Conservation (phyloP, 2,797 vertebrate genomes). For the Scleropages formosus region DNA sequence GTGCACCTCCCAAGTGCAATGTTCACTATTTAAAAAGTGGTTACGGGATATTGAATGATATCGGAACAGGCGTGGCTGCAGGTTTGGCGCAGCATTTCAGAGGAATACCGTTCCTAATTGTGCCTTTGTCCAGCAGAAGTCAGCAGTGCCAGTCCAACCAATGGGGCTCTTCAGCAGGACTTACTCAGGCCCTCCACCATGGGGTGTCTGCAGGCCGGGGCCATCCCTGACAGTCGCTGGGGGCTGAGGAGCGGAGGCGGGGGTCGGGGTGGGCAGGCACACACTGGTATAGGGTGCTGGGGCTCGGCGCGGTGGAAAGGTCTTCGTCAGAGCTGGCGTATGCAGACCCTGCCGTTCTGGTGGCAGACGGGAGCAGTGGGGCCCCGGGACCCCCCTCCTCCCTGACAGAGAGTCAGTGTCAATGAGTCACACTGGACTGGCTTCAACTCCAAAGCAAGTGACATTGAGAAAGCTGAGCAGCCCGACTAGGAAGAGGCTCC, state of each 20-base stretch:
- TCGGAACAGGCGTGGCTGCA: too few relatives aligned
- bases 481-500: not conserved
- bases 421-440: too few relatives aligned
- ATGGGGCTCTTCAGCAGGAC: not conserved
- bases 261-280: conserved; percentile 17
- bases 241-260: conserved; percentile 41
- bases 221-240: conserved; percentile 28
- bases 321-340: conserved; percentile 53
- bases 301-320: conserved; percentile 50
- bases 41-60: too few relatives aligned
- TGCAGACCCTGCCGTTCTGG: conserved; percentile 33
- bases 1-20: too few relatives aligned
- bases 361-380: conserved; percentile 20
- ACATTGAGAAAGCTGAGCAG: too few relatives aligned
- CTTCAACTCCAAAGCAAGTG: too few relatives aligned
- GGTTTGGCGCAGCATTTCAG: too few relatives aligned
- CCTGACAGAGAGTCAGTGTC: conserved; percentile 26
- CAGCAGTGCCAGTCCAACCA: not conserved
- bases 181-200: conserved; percentile 8
- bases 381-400: conserved; percentile 17
- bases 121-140: not conserved
- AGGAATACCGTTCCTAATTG: too few relatives aligned
- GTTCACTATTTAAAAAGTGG: too few relatives aligned
- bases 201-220: conserved; percentile 9
- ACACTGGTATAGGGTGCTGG: conserved; percentile 25